Percentiles rank a stretch among this genome's conserved stretches.
phyloP scores from a whole-genome alignment of 2,113 vertebrate genomes.

The Toxotes jaculatrix region DNA sequence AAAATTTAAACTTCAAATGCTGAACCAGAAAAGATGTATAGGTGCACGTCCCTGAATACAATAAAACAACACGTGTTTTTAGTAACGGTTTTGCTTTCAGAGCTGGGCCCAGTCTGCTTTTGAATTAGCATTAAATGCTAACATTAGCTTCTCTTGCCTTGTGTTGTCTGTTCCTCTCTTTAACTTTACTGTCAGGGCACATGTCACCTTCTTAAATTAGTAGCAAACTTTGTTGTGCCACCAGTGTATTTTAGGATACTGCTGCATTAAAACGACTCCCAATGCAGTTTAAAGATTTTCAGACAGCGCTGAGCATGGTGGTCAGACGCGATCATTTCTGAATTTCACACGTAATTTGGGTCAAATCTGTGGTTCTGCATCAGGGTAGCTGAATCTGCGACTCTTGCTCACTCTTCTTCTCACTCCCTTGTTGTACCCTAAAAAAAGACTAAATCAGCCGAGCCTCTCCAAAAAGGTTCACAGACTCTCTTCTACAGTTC shows the following conservation, averaged over 20 bases:
- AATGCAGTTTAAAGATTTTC: neutral
- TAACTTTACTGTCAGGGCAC: neutral
- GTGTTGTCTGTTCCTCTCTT: neutral
- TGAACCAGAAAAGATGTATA: neutral
- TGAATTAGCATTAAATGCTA: neutral
- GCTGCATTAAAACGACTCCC: neutral
- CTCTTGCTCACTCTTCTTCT: neutral
- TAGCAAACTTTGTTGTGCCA: neutral
- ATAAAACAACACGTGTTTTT: neutral
- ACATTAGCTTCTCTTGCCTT: neutral
- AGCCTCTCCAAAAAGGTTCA: neutral
- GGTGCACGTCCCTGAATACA: neutral
- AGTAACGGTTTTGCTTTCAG: neutral
- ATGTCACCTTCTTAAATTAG: conserved; percentile 8
- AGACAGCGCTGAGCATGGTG: neutral
- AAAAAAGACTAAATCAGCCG: neutral
- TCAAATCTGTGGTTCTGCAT: neutral
- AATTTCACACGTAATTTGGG: neutral
- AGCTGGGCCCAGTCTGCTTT: neutral
- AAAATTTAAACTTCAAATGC: neutral
- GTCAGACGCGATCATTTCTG: neutral
- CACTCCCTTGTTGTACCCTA: neutral
- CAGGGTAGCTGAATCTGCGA: neutral
- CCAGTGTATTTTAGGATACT: neutral
- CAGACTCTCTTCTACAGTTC: neutral